Evolutionary conservation across 2,797 vertebrate genomes (phyloP).

Genomic region (Anabas testudineus): DNA sequence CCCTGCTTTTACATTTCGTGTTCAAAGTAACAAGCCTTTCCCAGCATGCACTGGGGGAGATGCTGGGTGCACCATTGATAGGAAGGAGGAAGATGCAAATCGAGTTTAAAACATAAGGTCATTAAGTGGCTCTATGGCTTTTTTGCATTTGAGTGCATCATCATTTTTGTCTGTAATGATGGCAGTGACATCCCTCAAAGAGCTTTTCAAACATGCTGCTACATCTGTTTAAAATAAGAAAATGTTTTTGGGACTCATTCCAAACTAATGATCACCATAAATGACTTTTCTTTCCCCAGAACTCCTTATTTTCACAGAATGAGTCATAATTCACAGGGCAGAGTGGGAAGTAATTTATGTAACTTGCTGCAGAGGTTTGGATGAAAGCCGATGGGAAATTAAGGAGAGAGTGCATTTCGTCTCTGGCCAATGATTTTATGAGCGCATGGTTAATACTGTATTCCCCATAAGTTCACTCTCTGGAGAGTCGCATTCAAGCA

Average conservation of each 20-base stretch:
- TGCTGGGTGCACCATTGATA: neutral
- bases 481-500: neutral
- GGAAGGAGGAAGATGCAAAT: neutral
- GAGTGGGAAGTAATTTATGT: slow-evolving; percentile 49
- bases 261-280: slow-evolving; percentile 27
- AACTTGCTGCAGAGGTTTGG: slow-evolving; percentile 59
- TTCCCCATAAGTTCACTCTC: neutral
- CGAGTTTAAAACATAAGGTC: neutral
- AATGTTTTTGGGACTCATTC: neutral
- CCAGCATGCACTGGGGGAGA: neutral
- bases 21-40: neutral
- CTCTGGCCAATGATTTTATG: slow-evolving; percentile 23
- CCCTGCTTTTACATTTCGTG: neutral
- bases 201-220: neutral
- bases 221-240: neutral
- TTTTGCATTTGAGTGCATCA: slow-evolving; percentile 15
- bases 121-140: neutral
- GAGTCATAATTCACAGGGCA: slow-evolving; percentile 42
- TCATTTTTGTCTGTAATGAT: neutral
- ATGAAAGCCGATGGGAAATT: slow-evolving; percentile 35
- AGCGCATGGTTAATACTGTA: slow-evolving; percentile 21
- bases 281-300: neutral
- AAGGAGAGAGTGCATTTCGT: slow-evolving; percentile 22
- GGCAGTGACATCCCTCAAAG: neutral
- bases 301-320: slow-evolving; percentile 33